phyloP scores from a whole-genome alignment of 2,113 vertebrate genomes.

The Brachionichthys hirsutus region DNA sequence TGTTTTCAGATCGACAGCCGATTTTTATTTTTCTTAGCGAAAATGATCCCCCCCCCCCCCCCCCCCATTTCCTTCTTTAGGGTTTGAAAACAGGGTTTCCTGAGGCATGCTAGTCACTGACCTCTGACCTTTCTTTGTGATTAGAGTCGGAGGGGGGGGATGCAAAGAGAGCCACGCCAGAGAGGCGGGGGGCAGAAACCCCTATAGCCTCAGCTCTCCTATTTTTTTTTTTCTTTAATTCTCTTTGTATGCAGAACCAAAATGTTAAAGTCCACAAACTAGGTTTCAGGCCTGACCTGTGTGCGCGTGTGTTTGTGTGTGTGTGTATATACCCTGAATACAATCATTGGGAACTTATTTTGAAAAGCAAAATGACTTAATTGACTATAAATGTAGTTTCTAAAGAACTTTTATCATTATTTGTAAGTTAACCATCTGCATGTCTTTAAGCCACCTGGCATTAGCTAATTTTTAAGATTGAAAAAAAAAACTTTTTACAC shows the following conservation, averaged over 20 bases:
- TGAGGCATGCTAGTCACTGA: slow-evolving; percentile 71
- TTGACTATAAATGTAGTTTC: slow-evolving; percentile 80
- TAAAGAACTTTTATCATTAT: slow-evolving; percentile 81
- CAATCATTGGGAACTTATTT: slow-evolving; percentile 78
- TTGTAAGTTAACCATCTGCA: slow-evolving; percentile 85
- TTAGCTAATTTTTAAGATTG: slow-evolving; percentile 78
- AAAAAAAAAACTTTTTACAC: slow-evolving; percentile 77
- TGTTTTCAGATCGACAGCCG: slow-evolving; percentile 66
- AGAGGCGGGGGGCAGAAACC: slow-evolving; percentile 54
- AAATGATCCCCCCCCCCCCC: slow-evolving; percentile 48
- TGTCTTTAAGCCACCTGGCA: slow-evolving; percentile 80
- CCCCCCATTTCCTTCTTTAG: slow-evolving; percentile 54
- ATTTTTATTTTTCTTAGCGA: slow-evolving; percentile 48
- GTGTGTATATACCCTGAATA: slow-evolving; percentile 74
- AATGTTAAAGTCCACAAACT: slow-evolving; percentile 72
- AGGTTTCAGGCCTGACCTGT: slow-evolving; percentile 73
- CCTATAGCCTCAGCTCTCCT: slow-evolving; percentile 60
- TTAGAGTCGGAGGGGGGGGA: slow-evolving; percentile 50
- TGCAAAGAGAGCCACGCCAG: slow-evolving; percentile 61
- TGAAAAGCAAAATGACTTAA: slow-evolving; percentile 68
- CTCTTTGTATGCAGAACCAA: slow-evolving; percentile 81
- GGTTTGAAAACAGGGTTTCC: slow-evolving; percentile 80
- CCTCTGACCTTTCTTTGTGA: slow-evolving; percentile 75
- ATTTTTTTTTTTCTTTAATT: slow-evolving; percentile 67
- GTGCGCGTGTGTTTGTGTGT: slow-evolving; percentile 22